Base-by-base conservation (phyloP, 2,888 invertebrate genomes). In the Eupithecia centaureata region DNA sequence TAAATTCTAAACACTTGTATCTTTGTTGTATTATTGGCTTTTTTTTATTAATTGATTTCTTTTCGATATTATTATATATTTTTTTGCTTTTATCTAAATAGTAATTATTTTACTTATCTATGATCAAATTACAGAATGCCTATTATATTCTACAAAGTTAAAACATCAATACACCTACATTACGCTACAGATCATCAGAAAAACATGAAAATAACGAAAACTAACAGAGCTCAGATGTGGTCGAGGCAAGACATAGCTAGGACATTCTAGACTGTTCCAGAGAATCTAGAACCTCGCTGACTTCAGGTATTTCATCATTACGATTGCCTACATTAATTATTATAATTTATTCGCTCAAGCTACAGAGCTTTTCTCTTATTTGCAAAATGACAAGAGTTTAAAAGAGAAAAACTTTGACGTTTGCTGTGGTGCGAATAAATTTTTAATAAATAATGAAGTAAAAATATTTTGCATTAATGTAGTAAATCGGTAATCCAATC, bases 181-280 rank as follows among this genome's bases (percentile, higher is more conserved):
- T 86, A 86, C 83, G 83, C 74, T 72, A 79, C 82, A 81, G 86
- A 86, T 85, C 85, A 75, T 78, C 71, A 74, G 69, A 67, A 74
- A 76, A 69, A 70, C 70, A 79, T 52, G 56, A 77, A 74, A 73
- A 58, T 77, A 78, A 76, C 78, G 76, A 74, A 47, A 79, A 90
- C 86, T 91, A 91, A 92, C 86, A 74, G 92, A 91, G 92, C 92
- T 90, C 88, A 77, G 89, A 91, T 91, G 92, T 92, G 92, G 90
- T 88, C 90, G 89, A 79, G 91, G 92, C 92, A 92, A 93, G 92
- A 93, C 92, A 93, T 93, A 93, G 90, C 73, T 86, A 86, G 86
- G 71, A 72, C 67, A 69, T 74, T 73, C 70, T 76, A 77, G 80
- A 77, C 77, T 76, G 70, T 52, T 74, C 76, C 74, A 76, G 78